phyloP scores from a whole-genome alignment of 1,140 invertebrate species.

The Ceratosolen solmsi region DNA sequence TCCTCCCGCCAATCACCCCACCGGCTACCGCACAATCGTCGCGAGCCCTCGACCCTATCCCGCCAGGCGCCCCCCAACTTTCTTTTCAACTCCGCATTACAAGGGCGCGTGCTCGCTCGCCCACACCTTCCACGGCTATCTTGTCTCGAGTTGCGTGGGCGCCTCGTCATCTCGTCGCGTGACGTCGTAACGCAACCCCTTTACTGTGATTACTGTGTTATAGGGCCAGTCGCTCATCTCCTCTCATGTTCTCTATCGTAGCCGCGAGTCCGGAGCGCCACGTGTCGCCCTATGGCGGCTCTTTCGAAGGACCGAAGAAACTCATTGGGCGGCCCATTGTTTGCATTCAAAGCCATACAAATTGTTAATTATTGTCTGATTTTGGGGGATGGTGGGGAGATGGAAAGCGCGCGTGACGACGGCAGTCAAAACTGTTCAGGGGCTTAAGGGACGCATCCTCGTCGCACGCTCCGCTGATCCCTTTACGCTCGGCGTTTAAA shows the following conservation, averaged over 20 bases:
- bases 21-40: neutral
- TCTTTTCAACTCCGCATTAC: slow-evolving; percentile 46
- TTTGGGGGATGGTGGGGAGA: too few relatives aligned
- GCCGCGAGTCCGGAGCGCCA: neutral
- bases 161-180: neutral
- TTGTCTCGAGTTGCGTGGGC: slow-evolving; percentile 63
- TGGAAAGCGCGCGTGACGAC: too few relatives aligned
- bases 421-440: too few relatives aligned
- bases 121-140: slow-evolving; percentile 55
- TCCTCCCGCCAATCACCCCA: too few relatives aligned
- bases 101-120: slow-evolving; percentile 6
- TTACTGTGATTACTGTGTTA: neutral
- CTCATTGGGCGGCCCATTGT: slow-evolving; percentile 18
- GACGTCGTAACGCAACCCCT: neutral
- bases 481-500: too few relatives aligned
- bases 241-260: neutral
- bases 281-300: slow-evolving; percentile 13
- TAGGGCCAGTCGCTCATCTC: neutral
- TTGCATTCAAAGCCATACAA: slow-evolving; percentile 32
- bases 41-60: neutral
- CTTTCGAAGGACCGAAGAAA: neutral
- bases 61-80: neutral
- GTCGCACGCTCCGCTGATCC: neutral
- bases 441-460: too few relatives aligned
- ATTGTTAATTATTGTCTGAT: slow-evolving; percentile 39